Evolutionary conservation across 2,113 vertebrate species (phyloP), one percentile per base, ranked within the genome.

Genomic region (Drymodes brunneopygia): DNA sequence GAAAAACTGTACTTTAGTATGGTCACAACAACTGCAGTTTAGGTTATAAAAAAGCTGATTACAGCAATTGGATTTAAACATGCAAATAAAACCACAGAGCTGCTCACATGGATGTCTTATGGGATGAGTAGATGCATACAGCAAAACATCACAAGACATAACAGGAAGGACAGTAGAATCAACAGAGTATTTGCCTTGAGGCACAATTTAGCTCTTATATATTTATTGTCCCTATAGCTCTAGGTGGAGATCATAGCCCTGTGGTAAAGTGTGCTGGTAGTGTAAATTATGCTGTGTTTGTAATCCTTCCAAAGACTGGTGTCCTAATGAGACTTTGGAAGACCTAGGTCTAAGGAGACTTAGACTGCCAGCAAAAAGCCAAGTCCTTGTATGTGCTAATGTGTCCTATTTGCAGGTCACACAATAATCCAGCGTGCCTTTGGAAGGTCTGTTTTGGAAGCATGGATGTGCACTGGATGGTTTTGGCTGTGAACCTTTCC

Each of bases 21-120:
- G 71, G 48, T 92, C 70, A 8, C 70, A 84, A 93, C 54, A 78
- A 80, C 85, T 89, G 56, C 86, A 92, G 72, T 88, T 95, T 67
- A 75, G 45, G 78, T 91, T 94, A 88, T 69, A 84, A 73, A 88
- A 94, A 95, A 94, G 92, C 93, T 96, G 93, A 69, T 94, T 92
- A 74, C 33, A 89, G 90, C 80, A 65, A 72, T 72, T 90, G 86
- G 71, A 53, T 71, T 83, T 89, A 92, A 95, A 73, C 57, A 84
- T 50, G 57, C 75, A 93, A 94, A 94, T 58, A 92, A 95, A 96
- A 91, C 88, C 82, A 80, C 72, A 88, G 66, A 88, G 47, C 81
- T 83, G 72, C 91, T 97, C 92, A 86, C 80, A 40, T 95, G 90
- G 60, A 83, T 73, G 64, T 92, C 92, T 95, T 94, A 86, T 50